These are phyloP conservation scores for Chrysaora quinquecirrha DNA, from an alignment of 30 jellyfish, hydroid and myxozoan genomes.

Conservation along the genomic window DNA sequence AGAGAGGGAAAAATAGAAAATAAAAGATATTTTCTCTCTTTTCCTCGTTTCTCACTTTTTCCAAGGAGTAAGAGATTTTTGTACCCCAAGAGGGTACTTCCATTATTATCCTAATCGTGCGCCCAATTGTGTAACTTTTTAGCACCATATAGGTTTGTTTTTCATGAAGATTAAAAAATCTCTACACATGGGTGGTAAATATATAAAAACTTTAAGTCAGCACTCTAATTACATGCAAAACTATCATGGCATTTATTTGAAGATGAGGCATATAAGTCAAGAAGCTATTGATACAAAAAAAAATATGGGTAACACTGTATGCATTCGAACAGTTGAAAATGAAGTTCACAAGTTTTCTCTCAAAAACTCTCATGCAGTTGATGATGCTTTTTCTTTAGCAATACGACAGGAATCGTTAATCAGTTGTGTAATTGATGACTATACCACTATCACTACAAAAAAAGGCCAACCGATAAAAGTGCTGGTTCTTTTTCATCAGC, in stretches of 20 bases:
- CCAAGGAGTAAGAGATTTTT: too few species aligned
- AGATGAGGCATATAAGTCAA: slow-evolving; percentile 28
- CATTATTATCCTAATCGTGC: too few species aligned
- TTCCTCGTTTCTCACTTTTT: too few species aligned
- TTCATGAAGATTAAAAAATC: too few species aligned
- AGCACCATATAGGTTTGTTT: too few species aligned
- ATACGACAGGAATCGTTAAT: slow-evolving; percentile 13
- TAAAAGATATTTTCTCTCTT: too few species aligned
- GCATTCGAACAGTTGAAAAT: slow-evolving; percentile 46
- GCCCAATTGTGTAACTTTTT: too few species aligned
- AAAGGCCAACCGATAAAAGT: slow-evolving; percentile 8
- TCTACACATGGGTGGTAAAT: too few species aligned
- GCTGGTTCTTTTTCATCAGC: not conserved
- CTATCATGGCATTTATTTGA: slow-evolving; percentile 18
- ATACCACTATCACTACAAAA: slow-evolving; percentile 32
- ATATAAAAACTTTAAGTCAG: too few species aligned
- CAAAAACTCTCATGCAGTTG: slow-evolving; percentile 12
- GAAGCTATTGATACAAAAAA: slow-evolving; percentile 31
- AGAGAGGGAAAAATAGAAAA: too few species aligned
- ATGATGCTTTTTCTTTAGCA: slow-evolving; percentile 29
- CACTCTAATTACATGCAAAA: slow-evolving; percentile 21
- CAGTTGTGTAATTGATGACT: slow-evolving; percentile 26
- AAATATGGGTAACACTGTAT: slow-evolving; percentile 19
- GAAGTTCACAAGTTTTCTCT: slow-evolving; percentile 22
- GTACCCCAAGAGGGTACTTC: too few species aligned